These are phyloP conservation scores for Lasioglossum zephyrum DNA, from an alignment of 2,888 invertebrate genomes.

Conservation along the genomic window DNA sequence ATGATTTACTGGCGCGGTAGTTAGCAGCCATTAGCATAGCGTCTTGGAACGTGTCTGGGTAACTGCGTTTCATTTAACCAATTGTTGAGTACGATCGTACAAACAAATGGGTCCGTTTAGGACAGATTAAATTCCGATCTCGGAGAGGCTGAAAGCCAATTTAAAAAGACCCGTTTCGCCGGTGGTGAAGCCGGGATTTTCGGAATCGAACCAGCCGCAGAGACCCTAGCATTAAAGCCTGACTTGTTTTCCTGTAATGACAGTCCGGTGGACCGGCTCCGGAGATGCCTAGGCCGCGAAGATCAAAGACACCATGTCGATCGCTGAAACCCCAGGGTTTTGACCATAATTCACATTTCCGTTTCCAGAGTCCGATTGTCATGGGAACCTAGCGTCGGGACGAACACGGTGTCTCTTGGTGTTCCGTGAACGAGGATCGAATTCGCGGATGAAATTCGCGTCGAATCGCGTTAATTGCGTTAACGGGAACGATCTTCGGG, in stretches of 20 bases:
- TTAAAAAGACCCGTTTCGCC: background rate
- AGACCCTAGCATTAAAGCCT: conserved; percentile 75
- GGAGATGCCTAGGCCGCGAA: conserved; percentile 23
- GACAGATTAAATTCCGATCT: background rate
- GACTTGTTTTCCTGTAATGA: conserved; percentile 78
- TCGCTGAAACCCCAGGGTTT: background rate
- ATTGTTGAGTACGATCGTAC: background rate
- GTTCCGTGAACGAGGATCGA: background rate
- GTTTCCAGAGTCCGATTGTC: conserved; percentile 15
- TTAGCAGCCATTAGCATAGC: background rate
- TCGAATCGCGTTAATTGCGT: conserved; percentile 24
- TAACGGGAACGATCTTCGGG: background rate
- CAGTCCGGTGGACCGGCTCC: conserved; percentile 58
- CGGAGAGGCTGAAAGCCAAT: background rate
- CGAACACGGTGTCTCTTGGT: no score
- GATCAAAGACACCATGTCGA: conserved; percentile 45
- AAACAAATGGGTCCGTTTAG: background rate
- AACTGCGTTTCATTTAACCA: background rate
- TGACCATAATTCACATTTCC: conserved; percentile 5
- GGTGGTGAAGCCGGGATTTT: conserved; percentile 50
- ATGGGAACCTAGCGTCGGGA: background rate
- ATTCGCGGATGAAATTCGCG: background rate
- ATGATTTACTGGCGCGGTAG: background rate
- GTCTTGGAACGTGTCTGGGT: background rate
- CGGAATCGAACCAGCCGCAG: conserved; percentile 59